phyloP scores from a whole-genome alignment of 1,140 invertebrate species.

The Leptinotarsa lineolata region DNA sequence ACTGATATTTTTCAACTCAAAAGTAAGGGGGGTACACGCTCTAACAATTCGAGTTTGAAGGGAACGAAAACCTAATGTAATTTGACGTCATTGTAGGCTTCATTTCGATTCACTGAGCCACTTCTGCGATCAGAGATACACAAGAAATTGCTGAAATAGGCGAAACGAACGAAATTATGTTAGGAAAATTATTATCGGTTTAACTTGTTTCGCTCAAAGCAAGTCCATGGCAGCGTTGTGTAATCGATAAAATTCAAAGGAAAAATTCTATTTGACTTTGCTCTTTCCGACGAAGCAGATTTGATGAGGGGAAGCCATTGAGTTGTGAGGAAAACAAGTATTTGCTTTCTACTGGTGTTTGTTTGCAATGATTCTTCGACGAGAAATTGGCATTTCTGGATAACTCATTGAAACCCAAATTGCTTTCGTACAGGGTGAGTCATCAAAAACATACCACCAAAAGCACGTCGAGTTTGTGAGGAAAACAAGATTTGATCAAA shows the following conservation, averaged over 20 bases:
- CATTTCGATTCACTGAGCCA: neutral
- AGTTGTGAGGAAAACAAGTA: too few relatives aligned
- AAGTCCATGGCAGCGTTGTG: neutral
- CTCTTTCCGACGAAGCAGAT: too few relatives aligned
- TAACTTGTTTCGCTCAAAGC: slow-evolving; percentile 1
- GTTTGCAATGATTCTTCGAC: too few relatives aligned
- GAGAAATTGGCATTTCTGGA: too few relatives aligned
- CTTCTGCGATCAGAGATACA: neutral
- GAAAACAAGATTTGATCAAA: too few relatives aligned
- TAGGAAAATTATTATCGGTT: slow-evolving; percentile 3
- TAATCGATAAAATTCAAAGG: neutral
- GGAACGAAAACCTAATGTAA: neutral
- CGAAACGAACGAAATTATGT: neutral
- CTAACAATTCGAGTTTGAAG: neutral
- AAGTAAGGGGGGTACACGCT: neutral
- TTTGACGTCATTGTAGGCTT: neutral
- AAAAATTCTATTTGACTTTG: neutral
- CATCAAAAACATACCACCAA: too few relatives aligned
- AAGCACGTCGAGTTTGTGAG: too few relatives aligned
- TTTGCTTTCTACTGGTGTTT: too few relatives aligned
- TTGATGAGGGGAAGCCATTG: too few relatives aligned
- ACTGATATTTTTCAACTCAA: too few relatives aligned
- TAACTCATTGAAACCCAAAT: too few relatives aligned
- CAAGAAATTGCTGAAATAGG: neutral
- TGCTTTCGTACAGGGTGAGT: too few relatives aligned